Evolutionary conservation across 2,888 invertebrate genomes (phyloP).

Genomic region (Xylocampa areola): DNA sequence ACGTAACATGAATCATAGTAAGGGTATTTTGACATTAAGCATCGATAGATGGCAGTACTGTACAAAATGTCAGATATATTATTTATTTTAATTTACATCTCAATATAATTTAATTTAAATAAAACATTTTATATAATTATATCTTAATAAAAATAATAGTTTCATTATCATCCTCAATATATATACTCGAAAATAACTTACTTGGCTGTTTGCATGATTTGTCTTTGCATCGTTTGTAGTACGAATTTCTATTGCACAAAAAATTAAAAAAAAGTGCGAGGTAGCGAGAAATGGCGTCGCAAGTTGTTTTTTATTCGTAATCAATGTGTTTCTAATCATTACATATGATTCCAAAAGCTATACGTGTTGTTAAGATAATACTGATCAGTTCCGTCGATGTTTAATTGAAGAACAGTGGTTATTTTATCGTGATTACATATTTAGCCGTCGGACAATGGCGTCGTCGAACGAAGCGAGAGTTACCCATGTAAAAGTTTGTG

Average conservation of each 20-base stretch:
- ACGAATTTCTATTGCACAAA: conserved; percentile 68
- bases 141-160: too few species aligned
- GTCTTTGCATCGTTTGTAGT: conserved; percentile 64
- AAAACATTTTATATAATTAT: not conserved
- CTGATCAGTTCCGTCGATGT: conserved; percentile 69
- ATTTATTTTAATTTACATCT: not conserved
- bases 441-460: conserved; percentile 86
- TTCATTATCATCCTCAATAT: not conserved
- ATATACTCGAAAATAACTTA: not conserved
- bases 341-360: conserved; percentile 66
- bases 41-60: conserved; percentile 24
- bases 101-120: not conserved
- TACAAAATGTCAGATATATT: not conserved
- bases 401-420: conserved; percentile 77
- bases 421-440: conserved; percentile 74
- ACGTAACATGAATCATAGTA: conserved; percentile 29
- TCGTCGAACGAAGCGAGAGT: conserved; percentile 83
- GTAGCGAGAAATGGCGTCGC: conserved; percentile 88
- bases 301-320: conserved; percentile 87
- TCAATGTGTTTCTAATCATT: conserved; percentile 82
- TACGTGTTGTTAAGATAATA: conserved; percentile 68
- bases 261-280: conserved; percentile 76
- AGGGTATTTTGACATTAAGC: not conserved
- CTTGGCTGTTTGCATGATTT: conserved; percentile 59
- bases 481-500: conserved; percentile 85